Percentiles rank a stretch among this genome's conserved stretches.
phyloP scores from a whole-genome alignment of 2,888 invertebrate genomes.

The Cryptophagus acutangulus region DNA sequence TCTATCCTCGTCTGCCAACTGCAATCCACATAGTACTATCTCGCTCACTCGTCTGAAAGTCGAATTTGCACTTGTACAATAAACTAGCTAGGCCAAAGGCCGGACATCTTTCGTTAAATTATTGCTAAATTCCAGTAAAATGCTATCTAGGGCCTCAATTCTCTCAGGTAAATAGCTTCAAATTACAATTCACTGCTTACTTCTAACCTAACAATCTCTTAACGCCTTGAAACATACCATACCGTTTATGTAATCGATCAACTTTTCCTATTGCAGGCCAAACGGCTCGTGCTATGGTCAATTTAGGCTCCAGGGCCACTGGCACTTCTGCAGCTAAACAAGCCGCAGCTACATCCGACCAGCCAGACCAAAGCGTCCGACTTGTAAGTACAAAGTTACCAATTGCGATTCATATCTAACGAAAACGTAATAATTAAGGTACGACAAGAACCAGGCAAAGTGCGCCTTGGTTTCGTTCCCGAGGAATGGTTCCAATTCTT shows the following conservation, averaged over 20 bases:
- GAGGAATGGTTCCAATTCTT: constrained; percentile 95
- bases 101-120: too few species aligned
- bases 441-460: constrained; percentile 69
- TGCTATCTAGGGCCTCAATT: constrained; percentile 65
- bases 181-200: constrained; percentile 10
- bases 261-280: constrained; percentile 50
- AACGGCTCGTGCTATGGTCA: constrained; percentile 50
- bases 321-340: constrained; percentile 43
- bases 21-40: too few species aligned
- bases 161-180: constrained; percentile 56
- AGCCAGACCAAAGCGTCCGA: constrained; percentile 51
- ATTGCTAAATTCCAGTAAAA: too few species aligned
- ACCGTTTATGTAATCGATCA: too few species aligned
- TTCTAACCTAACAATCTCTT: constrained; percentile 3
- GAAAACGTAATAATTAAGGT: constrained; percentile 37
- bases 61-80: too few species aligned
- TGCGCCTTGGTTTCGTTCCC: constrained; percentile 85
- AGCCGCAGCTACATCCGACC: constrained; percentile 46
- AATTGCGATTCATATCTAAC: constrained; percentile 1
- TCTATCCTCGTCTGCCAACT: too few species aligned
- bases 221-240: neutral
- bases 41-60: too few species aligned
- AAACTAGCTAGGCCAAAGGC: too few species aligned
- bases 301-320: constrained; percentile 50
- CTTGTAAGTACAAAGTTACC: constrained; percentile 33